Evolutionary conservation across 2,113 vertebrate species (phyloP), one percentile per base, ranked within the genome.

Genomic region (Arizona elegans): DNA sequence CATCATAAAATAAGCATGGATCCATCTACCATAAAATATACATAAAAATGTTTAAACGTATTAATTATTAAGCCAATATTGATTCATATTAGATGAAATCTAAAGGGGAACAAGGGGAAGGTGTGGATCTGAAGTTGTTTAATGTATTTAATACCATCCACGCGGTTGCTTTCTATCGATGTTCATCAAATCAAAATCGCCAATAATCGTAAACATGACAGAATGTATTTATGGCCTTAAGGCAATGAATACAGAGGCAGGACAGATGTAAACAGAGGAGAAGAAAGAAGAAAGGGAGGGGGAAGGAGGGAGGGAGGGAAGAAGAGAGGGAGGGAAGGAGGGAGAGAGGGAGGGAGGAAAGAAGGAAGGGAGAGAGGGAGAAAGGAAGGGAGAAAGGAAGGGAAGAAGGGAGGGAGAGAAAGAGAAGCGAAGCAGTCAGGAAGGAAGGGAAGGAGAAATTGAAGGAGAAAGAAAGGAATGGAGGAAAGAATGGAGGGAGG

Each of bases 31-130:
- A 97, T 98, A 96, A 98, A 98, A 98, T 97, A 98, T 97, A 97
- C 96, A 98, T 98, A 98, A 92, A 98, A 97, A 98, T 98, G 97
- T 98, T 98, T 98, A 98, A 98, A 97, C 96, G 93, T 96, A 97
- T 98, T 98, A 98, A 98, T 98, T 98, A 98, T 98, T 98, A 98
- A 98, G 97, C 97, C 97, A 97, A 97, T 98, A 98, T 98, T 98
- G 98, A 98, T 98, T 97, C 97, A 97, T 97, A 98, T 97, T 97
- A 97, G 97, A 97, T 98, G 97, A 97, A 94, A 97, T 97, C 98
- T 98, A 98, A 98, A 96, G 90, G 95, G 96, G 96, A 94, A 94
- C 92, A 85, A 94, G 96, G 94, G 95, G 47, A 86, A 86, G 93
- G 95, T 89, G 94, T 97, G 96, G 97, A 97, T 86, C 86, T 86